Conservation (phyloP, 2,113 vertebrate genomes). For the Chroicocephalus ridibundus region DNA sequence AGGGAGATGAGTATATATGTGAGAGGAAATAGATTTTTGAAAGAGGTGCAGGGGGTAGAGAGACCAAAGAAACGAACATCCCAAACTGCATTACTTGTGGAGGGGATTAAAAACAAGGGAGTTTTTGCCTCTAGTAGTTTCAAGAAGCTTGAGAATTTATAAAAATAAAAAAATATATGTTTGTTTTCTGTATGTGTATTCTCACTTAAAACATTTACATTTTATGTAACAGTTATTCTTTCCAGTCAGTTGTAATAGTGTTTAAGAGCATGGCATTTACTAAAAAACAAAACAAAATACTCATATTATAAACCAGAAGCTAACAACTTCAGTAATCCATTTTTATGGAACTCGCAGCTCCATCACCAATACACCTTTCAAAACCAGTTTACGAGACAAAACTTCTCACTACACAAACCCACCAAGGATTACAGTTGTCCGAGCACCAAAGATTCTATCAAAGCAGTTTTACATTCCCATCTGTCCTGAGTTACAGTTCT, state of each 20-base stretch:
- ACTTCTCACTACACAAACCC: not conserved
- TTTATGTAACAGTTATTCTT: not conserved
- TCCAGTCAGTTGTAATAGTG: not conserved
- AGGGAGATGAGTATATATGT: not conserved
- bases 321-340: not conserved
- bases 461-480: not conserved
- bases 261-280: not conserved
- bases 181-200: not conserved
- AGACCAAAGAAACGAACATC: not conserved
- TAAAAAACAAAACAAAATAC: not conserved
- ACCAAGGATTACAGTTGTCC: not conserved
- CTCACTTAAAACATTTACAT: not conserved
- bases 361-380: not conserved
- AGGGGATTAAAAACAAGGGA: not conserved
- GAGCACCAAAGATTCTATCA: not conserved
- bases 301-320: not conserved
- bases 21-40: not conserved
- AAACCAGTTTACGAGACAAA: not conserved
- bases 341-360: not conserved
- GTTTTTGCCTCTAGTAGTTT: not conserved
- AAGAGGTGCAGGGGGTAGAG: accelerated
- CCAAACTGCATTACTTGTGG: not conserved
- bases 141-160: not conserved
- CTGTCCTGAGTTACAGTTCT: not conserved
- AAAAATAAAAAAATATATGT: not conserved